phyloP scores from a whole-genome alignment of 2,888 invertebrate genomes.

The Hirtodrosophila alboralis region DNA sequence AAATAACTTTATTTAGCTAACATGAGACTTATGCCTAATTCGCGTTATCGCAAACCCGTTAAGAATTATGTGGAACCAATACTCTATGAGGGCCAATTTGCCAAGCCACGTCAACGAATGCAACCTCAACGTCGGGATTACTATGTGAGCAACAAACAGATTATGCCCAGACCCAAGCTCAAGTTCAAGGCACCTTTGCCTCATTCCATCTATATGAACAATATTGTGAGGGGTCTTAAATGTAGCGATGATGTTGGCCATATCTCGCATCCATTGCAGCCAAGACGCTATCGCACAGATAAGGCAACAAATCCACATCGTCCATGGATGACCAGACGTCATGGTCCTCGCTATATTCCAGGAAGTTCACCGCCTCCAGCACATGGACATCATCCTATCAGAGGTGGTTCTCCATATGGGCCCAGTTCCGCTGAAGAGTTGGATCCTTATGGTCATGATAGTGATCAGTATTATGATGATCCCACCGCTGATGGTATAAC shows the following conservation, averaged over 20 bases:
- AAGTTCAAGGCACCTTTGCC: constrained; percentile 52
- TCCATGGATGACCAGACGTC: constrained; percentile 21
- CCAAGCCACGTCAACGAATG: constrained; percentile 54
- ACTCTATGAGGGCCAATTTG: constrained; percentile 61
- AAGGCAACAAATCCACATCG: constrained; percentile 13
- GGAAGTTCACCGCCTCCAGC: not conserved
- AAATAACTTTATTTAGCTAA: constrained; percentile 7
- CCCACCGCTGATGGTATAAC: constrained; percentile 3
- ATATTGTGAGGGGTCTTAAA: constrained; percentile 62
- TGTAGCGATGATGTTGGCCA: constrained; percentile 53
- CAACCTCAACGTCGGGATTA: constrained; percentile 47
- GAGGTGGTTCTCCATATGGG: constrained; percentile 6
- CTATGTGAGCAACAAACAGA: constrained; percentile 64
- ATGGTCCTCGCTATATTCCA: not conserved
- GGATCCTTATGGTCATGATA: constrained; percentile 36
- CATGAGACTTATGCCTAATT: not conserved
- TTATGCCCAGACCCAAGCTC: constrained; percentile 59
- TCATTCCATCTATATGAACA: constrained; percentile 68
- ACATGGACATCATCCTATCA: not conserved
- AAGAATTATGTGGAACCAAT: constrained; percentile 72
- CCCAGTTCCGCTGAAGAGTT: constrained; percentile 36
- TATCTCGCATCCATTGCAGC: not conserved
- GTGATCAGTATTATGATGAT: constrained; percentile 48
- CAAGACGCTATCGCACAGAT: constrained; percentile 10
- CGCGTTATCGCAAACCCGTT: constrained; percentile 51